A percentile compares a stretch with the other conserved stretches of the same genome.
Conservation (phyloP, 2,113 vertebrate species). For the Elachura formosa region DNA sequence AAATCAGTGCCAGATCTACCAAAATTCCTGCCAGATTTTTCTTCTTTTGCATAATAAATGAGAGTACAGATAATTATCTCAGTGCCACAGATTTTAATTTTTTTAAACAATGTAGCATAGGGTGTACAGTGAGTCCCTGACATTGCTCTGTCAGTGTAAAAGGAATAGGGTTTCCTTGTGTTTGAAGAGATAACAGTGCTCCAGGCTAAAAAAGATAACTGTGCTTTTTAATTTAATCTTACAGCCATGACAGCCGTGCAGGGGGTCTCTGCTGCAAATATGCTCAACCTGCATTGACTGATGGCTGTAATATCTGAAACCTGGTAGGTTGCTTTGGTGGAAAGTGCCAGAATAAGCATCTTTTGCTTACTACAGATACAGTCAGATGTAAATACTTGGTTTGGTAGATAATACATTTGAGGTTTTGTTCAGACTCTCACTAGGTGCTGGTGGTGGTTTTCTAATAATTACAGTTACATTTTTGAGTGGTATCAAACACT, state of each 20-base stretch:
- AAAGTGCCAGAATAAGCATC: not conserved
- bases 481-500: not conserved
- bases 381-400: not conserved
- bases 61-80: not conserved
- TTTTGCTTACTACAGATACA: not conserved
- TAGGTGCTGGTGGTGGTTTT: not conserved
- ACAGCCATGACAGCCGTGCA: not conserved
- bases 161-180: not conserved
- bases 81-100: not conserved
- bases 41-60: not conserved
- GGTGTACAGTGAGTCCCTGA: not conserved
- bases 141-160: not conserved
- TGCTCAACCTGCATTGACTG: not conserved
- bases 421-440: not conserved
- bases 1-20: not conserved
- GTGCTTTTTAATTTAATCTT: conserved; percentile 4
- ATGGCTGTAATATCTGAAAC: not conserved
- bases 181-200: not conserved
- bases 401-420: not conserved
- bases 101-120: not conserved
- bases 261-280: not conserved
- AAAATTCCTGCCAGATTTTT: not conserved
- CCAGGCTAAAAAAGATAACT: conserved; percentile 4
- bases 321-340: not conserved
- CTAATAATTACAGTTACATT: not conserved